These are phyloP conservation scores for Drosophila lutescens DNA, from an alignment of 2,888 invertebrate species.

Conservation along the genomic window DNA sequence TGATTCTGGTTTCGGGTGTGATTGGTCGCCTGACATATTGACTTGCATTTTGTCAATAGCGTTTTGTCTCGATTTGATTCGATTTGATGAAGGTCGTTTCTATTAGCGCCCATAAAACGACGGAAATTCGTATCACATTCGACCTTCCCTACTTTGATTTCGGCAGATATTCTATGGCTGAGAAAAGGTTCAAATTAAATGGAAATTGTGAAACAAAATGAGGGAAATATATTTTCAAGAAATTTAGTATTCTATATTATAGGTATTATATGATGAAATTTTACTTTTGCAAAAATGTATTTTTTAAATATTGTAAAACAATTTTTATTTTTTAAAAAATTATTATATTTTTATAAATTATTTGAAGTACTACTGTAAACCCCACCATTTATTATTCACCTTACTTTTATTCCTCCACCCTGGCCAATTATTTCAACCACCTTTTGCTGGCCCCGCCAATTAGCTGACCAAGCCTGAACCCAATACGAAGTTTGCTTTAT, in stretches of 20 bases:
- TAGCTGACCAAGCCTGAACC: conserved; percentile 45
- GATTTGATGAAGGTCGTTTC: conserved; percentile 74
- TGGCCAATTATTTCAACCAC: conserved; percentile 20
- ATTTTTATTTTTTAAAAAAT: too few relatives aligned
- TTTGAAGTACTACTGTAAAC: neutral
- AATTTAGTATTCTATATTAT: too few relatives aligned
- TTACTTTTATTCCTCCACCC: neutral
- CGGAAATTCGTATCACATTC: conserved; percentile 25
- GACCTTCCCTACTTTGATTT: conserved; percentile 39
- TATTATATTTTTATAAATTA: neutral
- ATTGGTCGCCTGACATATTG: conserved; percentile 66
- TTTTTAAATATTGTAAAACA: neutral
- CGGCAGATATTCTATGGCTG: conserved; percentile 10
- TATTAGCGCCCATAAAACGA: conserved; percentile 52
- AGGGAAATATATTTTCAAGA: neutral
- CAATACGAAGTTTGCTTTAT: conserved; percentile 43
- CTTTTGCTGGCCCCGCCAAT: conserved; percentile 50
- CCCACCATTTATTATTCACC: neutral
- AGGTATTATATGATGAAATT: too few relatives aligned
- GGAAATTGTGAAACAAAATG: conserved; percentile 8
- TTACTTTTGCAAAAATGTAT: too few relatives aligned
- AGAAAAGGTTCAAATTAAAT: conserved; percentile 21
- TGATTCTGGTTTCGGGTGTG: conserved; percentile 47
- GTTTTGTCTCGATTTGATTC: conserved; percentile 64
- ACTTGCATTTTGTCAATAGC: conserved; percentile 75